A percentile compares a stretch with the other conserved stretches of the same genome.
These are phyloP conservation scores for Beroe forskalii DNA, from an alignment of 37 sponge, comb jelly and placozoan genomes.

Conservation along the genomic window DNA sequence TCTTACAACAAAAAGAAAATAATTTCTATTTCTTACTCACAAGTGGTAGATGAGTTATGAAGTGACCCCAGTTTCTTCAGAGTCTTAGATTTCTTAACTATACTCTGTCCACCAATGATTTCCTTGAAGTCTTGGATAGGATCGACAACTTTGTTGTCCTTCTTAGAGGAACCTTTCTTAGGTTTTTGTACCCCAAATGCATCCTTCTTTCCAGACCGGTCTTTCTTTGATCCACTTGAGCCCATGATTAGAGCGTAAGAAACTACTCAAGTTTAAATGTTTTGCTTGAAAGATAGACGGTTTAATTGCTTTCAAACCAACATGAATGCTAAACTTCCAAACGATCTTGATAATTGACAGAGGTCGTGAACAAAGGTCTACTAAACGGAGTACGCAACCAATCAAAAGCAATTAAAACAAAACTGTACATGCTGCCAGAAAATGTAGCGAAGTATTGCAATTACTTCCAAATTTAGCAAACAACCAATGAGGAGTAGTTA, in stretches of 20 bases:
- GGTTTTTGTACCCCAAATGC: neutral
- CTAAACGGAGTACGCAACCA: no score
- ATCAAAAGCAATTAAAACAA: no score
- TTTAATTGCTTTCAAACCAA: no score
- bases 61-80: neutral
- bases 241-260: neutral
- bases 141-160: neutral
- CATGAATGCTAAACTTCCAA: no score
- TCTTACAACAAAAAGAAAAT: neutral
- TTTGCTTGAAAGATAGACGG: no score
- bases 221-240: neutral
- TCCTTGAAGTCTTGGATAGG: neutral
- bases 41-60: neutral
- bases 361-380: no score
- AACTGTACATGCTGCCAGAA: no score
- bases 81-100: conserved; percentile 3
- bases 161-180: neutral
- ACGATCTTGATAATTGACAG: no score
- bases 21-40: neutral
- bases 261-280: no score
- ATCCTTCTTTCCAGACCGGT: neutral
- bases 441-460: no score
- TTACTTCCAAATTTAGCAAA: no score
- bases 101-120: neutral
- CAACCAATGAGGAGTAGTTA: no score